Percentiles rank a stretch among this genome's conserved stretches.
These are phyloP conservation scores for Eurois occulta DNA, from an alignment of 2,888 invertebrate genomes.

Conservation along the genomic window DNA sequence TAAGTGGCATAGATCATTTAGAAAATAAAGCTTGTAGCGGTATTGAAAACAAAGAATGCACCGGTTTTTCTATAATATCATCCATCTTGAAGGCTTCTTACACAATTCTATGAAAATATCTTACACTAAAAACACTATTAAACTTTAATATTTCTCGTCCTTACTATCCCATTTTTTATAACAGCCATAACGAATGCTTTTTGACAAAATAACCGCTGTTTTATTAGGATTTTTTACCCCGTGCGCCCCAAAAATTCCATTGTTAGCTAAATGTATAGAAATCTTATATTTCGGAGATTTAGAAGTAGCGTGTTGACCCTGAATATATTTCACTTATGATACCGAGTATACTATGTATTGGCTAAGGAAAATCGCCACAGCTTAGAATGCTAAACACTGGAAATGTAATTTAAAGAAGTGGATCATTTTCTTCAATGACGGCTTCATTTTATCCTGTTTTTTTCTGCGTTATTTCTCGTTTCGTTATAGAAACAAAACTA, in stretches of 20 bases:
- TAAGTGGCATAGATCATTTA: no score
- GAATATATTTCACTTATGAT: constrained; percentile 56
- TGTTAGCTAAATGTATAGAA: constrained; percentile 48
- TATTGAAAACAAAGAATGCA: background rate
- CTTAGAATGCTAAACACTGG: constrained; percentile 38
- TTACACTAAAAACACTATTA: background rate
- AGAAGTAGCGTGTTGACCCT: constrained; percentile 47
- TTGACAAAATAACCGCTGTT: constrained; percentile 18
- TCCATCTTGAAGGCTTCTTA: background rate
- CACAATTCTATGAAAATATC: background rate
- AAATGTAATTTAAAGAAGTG: background rate
- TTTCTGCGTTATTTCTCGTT: background rate
- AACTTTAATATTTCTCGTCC: constrained; percentile 13
- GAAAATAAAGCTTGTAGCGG: no score
- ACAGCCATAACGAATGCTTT: constrained; percentile 1
- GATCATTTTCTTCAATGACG: background rate
- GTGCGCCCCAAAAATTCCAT: constrained; percentile 27
- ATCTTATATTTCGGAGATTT: constrained; percentile 50
- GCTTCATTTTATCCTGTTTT: background rate
- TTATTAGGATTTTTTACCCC: constrained; percentile 27
- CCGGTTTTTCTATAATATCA: background rate
- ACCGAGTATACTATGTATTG: constrained; percentile 27
- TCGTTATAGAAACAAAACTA: background rate
- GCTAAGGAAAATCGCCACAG: constrained; percentile 25
- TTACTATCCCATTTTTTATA: constrained; percentile 18